A percentile compares a stretch with the other conserved stretches of the same genome.
phyloP scores from a whole-genome alignment of 2,113 vertebrate genomes.

The Cairina moschata region DNA sequence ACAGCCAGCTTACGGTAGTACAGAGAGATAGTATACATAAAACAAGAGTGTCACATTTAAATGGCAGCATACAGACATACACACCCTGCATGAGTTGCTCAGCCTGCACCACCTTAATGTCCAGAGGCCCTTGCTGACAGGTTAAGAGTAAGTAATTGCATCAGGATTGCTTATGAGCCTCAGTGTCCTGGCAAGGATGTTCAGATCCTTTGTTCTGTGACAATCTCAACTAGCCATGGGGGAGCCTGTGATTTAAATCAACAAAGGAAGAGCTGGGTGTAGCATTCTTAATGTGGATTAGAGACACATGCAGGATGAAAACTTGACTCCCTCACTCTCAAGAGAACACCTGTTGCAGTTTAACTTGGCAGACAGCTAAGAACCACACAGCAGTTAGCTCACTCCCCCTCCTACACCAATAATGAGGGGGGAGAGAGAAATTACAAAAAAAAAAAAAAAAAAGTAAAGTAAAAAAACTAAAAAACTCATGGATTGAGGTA shows the following conservation, averaged over 20 bases:
- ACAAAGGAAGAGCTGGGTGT: not conserved
- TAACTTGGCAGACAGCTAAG: too few species aligned
- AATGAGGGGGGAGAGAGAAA: too few species aligned
- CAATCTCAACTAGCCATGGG: not conserved
- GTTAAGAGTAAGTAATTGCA: not conserved
- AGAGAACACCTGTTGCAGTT: not conserved
- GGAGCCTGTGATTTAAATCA: not conserved
- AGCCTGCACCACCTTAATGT: not conserved
- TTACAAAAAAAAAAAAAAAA: too few species aligned
- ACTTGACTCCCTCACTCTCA: not conserved
- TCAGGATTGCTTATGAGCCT: not conserved
- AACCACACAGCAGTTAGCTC: too few species aligned
- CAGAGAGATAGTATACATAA: accelerated
- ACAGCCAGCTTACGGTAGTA: not conserved
- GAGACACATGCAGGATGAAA: not conserved
- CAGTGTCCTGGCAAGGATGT: not conserved
- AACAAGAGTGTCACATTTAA: not conserved
- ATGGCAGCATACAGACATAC: not conserved
- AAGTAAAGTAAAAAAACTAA: too few species aligned
- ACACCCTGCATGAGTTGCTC: not conserved
- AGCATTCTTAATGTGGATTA: not conserved
- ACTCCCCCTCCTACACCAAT: too few species aligned
- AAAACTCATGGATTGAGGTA: too few species aligned
- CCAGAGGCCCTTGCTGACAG: not conserved
- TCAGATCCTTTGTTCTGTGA: not conserved